Conservation (phyloP, 1,140 invertebrate genomes). For the Pseudobourletiella spinata region DNA sequence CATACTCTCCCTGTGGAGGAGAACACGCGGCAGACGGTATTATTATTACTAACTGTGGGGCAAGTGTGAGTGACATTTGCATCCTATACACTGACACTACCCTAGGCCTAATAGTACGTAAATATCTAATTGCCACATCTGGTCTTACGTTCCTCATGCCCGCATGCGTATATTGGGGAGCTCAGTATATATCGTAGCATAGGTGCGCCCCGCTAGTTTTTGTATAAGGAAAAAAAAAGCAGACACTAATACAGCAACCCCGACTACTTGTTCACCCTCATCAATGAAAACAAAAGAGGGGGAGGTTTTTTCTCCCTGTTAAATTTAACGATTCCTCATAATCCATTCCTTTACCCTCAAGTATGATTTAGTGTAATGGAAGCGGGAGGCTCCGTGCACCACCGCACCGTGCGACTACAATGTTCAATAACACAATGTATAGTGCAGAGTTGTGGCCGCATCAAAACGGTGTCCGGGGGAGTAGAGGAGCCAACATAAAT, state of each 20-base stretch:
- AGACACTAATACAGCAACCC: neutral
- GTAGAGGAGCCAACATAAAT: too few species aligned
- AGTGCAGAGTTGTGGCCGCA: too few species aligned
- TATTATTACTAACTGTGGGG: too few species aligned
- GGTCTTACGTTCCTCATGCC: neutral
- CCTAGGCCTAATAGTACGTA: neutral
- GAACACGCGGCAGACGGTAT: too few species aligned
- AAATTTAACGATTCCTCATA: neutral
- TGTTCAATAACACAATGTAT: too few species aligned
- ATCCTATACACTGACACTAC: neutral
- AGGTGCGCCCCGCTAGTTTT: neutral
- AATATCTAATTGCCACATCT: slow-evolving; percentile 8
- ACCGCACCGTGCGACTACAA: too few species aligned
- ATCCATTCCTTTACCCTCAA: neutral
- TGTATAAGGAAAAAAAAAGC: neutral
- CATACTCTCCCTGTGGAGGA: too few species aligned
- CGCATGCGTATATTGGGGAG: neutral
- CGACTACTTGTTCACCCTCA: neutral
- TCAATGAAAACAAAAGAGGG: neutral
- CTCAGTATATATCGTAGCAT: neutral
- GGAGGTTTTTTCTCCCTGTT: neutral
- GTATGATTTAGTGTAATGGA: too few species aligned
- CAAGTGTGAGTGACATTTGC: neutral
- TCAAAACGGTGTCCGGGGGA: neutral
- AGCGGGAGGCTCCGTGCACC: too few species aligned